A percentile compares a stretch with the other conserved stretches of the same genome.
phyloP scores from a whole-genome alignment of 2,888 invertebrate species.

The Ennomos quercinarius region DNA sequence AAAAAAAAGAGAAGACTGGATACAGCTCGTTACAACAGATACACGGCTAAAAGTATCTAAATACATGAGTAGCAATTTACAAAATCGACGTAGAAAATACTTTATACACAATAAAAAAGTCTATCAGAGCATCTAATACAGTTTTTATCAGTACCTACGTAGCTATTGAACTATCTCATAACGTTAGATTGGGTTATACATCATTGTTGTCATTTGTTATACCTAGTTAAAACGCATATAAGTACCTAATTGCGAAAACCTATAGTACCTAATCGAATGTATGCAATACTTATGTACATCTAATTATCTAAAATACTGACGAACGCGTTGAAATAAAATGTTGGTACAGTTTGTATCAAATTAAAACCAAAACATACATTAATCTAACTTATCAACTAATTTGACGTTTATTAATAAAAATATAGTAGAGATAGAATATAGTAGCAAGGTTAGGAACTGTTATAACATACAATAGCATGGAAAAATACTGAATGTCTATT shows the following conservation, averaged over 20 bases:
- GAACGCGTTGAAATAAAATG: constrained; percentile 14
- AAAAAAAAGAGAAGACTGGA: too few species aligned
- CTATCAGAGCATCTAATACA: constrained; percentile 29
- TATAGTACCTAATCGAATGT: not conserved
- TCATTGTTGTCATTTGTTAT: too few species aligned
- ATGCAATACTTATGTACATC: not conserved
- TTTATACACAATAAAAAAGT: constrained; percentile 40
- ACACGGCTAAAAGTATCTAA: constrained; percentile 45
- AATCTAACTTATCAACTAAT: too few species aligned
- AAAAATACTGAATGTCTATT: too few species aligned
- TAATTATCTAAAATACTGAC: constrained; percentile 24
- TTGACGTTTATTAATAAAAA: too few species aligned
- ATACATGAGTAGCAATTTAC: constrained; percentile 45
- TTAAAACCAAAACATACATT: not conserved
- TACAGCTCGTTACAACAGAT: too few species aligned
- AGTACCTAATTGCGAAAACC: not conserved
- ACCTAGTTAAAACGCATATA: too few species aligned
- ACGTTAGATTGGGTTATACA: too few species aligned
- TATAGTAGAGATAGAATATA: too few species aligned
- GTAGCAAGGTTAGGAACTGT: too few species aligned
- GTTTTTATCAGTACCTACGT: not conserved
- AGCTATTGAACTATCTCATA: not conserved
- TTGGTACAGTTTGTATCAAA: not conserved
- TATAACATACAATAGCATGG: too few species aligned
- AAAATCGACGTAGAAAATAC: constrained; percentile 57